These are phyloP conservation scores for Ctenopoma kingsleyae DNA, from an alignment of 2,797 vertebrate species.

Conservation along the genomic window DNA sequence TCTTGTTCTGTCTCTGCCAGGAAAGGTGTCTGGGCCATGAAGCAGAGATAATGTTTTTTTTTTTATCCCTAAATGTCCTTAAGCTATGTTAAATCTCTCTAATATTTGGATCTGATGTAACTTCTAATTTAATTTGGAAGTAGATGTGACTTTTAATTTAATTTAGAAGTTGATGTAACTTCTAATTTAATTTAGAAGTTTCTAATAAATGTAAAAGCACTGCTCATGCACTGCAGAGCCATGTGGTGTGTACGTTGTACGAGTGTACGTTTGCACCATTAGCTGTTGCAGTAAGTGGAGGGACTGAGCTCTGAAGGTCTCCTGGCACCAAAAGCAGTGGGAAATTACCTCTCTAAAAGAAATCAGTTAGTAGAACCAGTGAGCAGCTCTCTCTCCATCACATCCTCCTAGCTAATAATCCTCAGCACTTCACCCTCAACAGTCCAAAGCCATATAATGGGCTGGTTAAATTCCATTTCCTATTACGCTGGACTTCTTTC, in stretches of 20 bases:
- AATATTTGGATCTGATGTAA: conserved; percentile 19
- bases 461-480: conserved; percentile 36
- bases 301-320: conserved; percentile 13
- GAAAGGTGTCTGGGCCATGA: not conserved
- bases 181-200: conserved; percentile 35
- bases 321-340: conserved; percentile 24
- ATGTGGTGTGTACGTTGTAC: not conserved
- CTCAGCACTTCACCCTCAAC: conserved; percentile 27
- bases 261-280: conserved; percentile 1
- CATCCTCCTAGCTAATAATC: conserved; percentile 27
- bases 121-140: conserved; percentile 20
- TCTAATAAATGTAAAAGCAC: conserved; percentile 32
- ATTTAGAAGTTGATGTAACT: conserved; percentile 16
- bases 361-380: conserved; percentile 22
- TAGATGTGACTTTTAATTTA: conserved; percentile 31
- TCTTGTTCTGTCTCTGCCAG: conserved; percentile 5
- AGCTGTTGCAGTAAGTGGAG: conserved; percentile 8
- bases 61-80: conserved; percentile 25
- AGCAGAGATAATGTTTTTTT: conserved; percentile 19
- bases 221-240: not conserved
- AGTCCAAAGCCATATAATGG: conserved; percentile 29
- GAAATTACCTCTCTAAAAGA: conserved; percentile 42
- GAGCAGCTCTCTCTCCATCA: conserved; percentile 15
- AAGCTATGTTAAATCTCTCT: conserved; percentile 21
- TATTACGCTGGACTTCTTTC: conserved; percentile 19